A percentile compares a stretch with the other conserved stretches of the same genome.
phyloP scores from a whole-genome alignment of 2,113 vertebrate genomes.

The Aphelocoma coerulescens region DNA sequence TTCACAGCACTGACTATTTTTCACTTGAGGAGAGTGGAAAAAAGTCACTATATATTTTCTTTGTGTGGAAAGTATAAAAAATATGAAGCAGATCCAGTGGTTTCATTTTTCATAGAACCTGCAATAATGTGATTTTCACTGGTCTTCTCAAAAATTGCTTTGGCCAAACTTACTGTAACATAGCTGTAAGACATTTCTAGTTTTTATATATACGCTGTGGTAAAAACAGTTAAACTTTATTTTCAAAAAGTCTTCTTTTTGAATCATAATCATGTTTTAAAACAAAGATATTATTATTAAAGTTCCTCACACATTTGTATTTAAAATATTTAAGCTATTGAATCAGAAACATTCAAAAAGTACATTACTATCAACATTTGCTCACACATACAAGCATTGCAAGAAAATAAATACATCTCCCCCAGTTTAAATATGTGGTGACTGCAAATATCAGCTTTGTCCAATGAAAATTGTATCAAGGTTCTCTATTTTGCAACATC shows the following conservation, averaged over 20 bases:
- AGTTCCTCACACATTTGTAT: neutral
- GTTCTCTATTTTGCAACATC: neutral
- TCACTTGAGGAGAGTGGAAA: conserved; percentile 1
- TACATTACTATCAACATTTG: neutral
- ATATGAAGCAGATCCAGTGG: neutral
- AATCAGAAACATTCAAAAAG: neutral
- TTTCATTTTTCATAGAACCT: conserved; percentile 32
- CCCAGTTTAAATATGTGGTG: neutral
- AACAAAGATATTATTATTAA: neutral
- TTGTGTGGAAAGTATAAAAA: conserved; percentile 31
- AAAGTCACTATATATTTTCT: conserved; percentile 17
- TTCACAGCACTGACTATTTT: conserved; percentile 51
- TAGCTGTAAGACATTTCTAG: neutral
- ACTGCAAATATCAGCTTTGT: neutral
- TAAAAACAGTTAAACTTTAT: neutral
- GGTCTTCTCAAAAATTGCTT: conserved; percentile 7
- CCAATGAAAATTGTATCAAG: neutral
- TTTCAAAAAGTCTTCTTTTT: neutral
- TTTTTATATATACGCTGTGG: neutral
- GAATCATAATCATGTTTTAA: neutral
- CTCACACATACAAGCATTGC: neutral
- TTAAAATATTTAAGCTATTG: neutral
- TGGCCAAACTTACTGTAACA: neutral
- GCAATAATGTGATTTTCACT: conserved; percentile 30
- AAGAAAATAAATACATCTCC: neutral